Evolutionary conservation across 2,797 vertebrate species (phyloP).

Genomic region (Pipistrellus kuhlii): DNA sequence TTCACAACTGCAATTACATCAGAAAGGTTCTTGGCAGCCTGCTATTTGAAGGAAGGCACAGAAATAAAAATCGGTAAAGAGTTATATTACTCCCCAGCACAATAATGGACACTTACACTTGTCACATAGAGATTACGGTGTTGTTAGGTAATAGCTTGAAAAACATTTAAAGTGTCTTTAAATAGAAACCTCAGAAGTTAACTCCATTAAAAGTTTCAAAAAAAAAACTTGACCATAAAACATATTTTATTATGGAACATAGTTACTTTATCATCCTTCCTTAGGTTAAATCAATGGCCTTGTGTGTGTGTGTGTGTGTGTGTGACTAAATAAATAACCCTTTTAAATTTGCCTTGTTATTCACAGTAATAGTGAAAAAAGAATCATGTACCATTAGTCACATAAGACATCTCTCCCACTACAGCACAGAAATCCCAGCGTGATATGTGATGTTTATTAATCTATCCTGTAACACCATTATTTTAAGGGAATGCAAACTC

Average conservation of each 20-base stretch:
- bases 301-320: not conserved
- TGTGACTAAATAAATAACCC: not conserved
- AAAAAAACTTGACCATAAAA: conserved; percentile 35
- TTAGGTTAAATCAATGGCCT: conserved; percentile 5
- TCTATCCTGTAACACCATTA: not conserved
- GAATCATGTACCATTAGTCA: not conserved
- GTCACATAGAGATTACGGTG: not conserved
- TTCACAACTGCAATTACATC: conserved; percentile 1
- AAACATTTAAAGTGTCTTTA: conserved; percentile 53
- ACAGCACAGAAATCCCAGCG: not conserved
- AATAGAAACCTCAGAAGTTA: conserved; percentile 56
- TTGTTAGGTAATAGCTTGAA: conserved; percentile 49
- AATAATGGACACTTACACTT: not conserved
- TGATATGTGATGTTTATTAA: not conserved
- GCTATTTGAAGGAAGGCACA: conserved; percentile 2
- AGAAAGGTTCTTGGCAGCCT: conserved; percentile 51
- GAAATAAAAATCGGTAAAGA: not conserved
- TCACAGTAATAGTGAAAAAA: conserved; percentile 25
- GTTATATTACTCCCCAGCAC: not conserved
- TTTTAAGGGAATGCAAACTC: not conserved
- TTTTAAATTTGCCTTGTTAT: conserved; percentile 48
- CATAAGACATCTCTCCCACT: not conserved
- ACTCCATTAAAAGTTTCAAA: conserved; percentile 54
- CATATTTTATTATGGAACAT: conserved; percentile 16
- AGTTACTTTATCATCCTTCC: not conserved